Evolutionary conservation across 2,113 vertebrate genomes (phyloP).

Genomic region (Chaetops frenatus): DNA sequence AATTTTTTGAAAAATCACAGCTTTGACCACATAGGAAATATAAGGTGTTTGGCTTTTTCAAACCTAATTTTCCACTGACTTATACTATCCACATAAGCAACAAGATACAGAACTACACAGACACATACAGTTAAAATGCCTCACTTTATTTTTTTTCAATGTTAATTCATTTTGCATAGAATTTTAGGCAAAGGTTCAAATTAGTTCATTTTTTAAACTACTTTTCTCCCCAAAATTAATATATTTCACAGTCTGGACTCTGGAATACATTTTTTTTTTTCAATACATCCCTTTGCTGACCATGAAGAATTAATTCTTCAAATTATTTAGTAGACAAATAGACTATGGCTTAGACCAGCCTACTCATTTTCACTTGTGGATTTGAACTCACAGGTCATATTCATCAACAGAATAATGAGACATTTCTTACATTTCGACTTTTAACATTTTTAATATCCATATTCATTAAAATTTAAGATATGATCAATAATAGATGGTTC

Average conservation of each 20-base stretch:
- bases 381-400: background rate
- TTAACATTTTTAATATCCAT: conserved; percentile 1
- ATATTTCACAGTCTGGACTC: background rate
- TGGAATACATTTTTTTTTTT: background rate
- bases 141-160: background rate
- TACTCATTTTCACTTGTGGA: background rate
- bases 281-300: background rate
- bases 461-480: conserved; percentile 29
- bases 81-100: background rate
- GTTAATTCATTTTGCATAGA: background rate
- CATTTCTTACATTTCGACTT: conserved; percentile 5
- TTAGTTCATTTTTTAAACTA: background rate
- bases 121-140: background rate
- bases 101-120: background rate
- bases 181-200: background rate
- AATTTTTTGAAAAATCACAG: background rate
- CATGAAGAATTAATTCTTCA: background rate
- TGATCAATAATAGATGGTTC: background rate
- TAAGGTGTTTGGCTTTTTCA: background rate
- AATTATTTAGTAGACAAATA: background rate
- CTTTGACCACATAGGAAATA: background rate
- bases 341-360: background rate
- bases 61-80: background rate
- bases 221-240: background rate
- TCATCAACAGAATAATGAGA: background rate